Evolutionary conservation across 2,797 vertebrate species (phyloP).

Genomic region (Eurystomus glaucurus): DNA sequence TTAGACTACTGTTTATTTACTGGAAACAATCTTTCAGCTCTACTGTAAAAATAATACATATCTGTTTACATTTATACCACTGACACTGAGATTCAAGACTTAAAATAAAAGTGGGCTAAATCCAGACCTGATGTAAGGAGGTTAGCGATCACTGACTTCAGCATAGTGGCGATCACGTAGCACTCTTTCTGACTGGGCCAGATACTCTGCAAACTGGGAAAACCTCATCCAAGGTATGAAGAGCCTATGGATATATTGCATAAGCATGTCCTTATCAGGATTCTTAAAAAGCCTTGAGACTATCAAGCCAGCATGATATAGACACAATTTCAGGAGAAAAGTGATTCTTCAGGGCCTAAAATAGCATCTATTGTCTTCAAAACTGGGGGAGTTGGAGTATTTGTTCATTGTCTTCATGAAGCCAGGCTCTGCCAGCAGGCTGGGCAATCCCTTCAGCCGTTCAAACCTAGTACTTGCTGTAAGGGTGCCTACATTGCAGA

Average conservation of each 20-base stretch:
- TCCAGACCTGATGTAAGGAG: not conserved
- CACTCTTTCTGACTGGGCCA: not conserved
- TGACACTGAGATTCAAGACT: slow-evolving; percentile 36
- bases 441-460: not conserved
- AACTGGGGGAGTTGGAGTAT: accelerated
- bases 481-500: not conserved
- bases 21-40: slow-evolving; percentile 7
- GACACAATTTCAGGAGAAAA: not conserved
- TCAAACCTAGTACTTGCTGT: not conserved
- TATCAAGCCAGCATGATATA: not conserved
- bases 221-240: not conserved
- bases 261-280: not conserved
- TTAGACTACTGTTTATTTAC: slow-evolving; percentile 42
- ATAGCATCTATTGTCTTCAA: not conserved
- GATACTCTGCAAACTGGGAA: slow-evolving; percentile 21
- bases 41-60: slow-evolving; percentile 1
- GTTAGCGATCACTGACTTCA: not conserved
- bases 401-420: not conserved
- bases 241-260: not conserved
- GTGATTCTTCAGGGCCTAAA: not conserved
- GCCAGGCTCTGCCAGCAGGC: not conserved
- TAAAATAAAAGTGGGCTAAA: slow-evolving; percentile 17
- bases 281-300: slow-evolving; percentile 24
- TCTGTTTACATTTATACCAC: slow-evolving; percentile 29
- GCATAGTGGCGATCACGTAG: not conserved